Evolutionary conservation across 2,888 invertebrate species (phyloP), one percentile per base, ranked within the genome.

Genomic region (Lysandra bellargus): DNA sequence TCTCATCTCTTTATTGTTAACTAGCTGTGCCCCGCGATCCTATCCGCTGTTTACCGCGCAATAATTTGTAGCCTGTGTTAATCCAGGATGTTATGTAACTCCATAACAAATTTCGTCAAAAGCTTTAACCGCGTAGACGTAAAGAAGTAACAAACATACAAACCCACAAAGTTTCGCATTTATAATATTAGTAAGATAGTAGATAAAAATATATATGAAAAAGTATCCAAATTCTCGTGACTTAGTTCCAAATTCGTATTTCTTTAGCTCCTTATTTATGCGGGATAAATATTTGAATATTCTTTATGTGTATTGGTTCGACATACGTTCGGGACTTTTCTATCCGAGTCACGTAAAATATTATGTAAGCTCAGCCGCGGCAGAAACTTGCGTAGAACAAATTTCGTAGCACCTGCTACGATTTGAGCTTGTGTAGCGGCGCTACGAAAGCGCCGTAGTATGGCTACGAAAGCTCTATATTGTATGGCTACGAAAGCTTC

Each of bases 401-500:
- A 33, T 69, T 69, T 69, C 37, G 69, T 69, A 69, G 33, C 69
- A 33, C 33, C 69, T 69, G 69, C 69, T 69, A 69, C 69, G 37
- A 14, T 17, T 69, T 30, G 64, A 64, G 23, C 64, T 9, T 69
- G 5, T 37, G 69, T 69, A 69, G 69, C 17, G 12, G 12, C 5
- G 1, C 69, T 69, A 69, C 69, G 33, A 69, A 12, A 30, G 69
- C 30, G 4, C 5, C 33, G 69, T 69, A 69, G 64, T 53, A 53
- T 14, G 14, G 69, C 33, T 14, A 69, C 30, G 33, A 33, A 53
- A 44, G 9, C 44, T 23, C 23, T 23, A 23, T 23, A 23, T 23
- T 23, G 33, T 37, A 37, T 37, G 33, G 33, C 33, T 37, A 37
- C 33, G 33, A 37, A 37, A 37, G 33, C 33, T 37, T 37, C 33